These are phyloP conservation scores for Cirrhinus molitorella DNA, from an alignment of 2,797 vertebrate genomes.

Conservation along the genomic window DNA sequence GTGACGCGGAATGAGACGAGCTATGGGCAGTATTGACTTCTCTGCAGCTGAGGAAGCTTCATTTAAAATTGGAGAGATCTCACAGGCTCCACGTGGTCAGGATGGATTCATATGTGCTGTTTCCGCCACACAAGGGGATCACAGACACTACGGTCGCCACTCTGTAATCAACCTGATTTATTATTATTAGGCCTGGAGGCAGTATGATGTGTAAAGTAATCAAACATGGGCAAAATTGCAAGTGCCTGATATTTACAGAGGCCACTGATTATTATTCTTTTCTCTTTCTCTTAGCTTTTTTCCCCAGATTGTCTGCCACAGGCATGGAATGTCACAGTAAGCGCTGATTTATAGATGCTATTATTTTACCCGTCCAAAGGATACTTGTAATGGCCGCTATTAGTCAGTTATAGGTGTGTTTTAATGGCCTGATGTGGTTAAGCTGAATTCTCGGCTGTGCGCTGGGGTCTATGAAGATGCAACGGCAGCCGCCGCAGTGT, in stretches of 20 bases:
- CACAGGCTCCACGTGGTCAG: slow-evolving; percentile 3
- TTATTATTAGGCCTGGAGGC: slow-evolving; percentile 19
- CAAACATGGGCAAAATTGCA: slow-evolving; percentile 10
- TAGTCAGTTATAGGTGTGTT: slow-evolving; percentile 52
- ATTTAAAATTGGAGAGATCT: slow-evolving; percentile 39
- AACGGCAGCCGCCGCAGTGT: slow-evolving; percentile 28
- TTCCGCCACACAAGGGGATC: slow-evolving; percentile 24
- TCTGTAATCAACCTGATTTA: slow-evolving; percentile 36
- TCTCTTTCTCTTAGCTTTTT: slow-evolving; percentile 13
- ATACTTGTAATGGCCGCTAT: slow-evolving; percentile 47
- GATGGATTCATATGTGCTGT: not conserved
- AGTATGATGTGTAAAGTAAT: slow-evolving; percentile 23
- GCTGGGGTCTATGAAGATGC: slow-evolving; percentile 28
- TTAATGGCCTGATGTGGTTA: slow-evolving; percentile 52
- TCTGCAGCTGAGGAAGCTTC: slow-evolving; percentile 45
- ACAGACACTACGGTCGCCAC: not conserved
- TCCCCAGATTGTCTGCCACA: slow-evolving; percentile 6
- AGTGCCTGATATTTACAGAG: slow-evolving; percentile 28
- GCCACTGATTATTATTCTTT: slow-evolving; percentile 19
- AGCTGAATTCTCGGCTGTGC: slow-evolving; percentile 28
- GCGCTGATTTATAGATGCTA: slow-evolving; percentile 40
- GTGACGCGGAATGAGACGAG: slow-evolving; percentile 31
- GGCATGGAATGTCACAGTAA: slow-evolving; percentile 29
- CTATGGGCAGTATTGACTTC: slow-evolving; percentile 46
- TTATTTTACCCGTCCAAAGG: slow-evolving; percentile 47